phyloP scores from a whole-genome alignment of 2,888 invertebrate genomes.

The Aporophyla nigra region DNA sequence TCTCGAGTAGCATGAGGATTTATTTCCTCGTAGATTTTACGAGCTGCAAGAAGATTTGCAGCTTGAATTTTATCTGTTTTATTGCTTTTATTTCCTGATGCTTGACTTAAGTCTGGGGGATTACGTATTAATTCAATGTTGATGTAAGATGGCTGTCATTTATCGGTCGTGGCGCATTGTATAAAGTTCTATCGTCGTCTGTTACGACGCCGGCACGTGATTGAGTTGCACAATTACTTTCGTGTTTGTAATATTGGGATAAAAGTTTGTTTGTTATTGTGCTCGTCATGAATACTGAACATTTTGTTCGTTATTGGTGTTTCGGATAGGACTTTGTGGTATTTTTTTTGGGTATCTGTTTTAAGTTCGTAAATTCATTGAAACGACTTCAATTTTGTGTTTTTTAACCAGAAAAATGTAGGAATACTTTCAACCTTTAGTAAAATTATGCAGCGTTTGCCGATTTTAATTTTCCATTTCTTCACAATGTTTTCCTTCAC shows the following conservation, averaged over 20 bases:
- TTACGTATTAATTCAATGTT: constrained; percentile 40
- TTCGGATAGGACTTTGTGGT: background rate
- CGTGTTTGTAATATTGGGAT: constrained; percentile 57
- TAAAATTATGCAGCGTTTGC: background rate
- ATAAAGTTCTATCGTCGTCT: constrained; percentile 33
- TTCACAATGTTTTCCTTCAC: too few species aligned
- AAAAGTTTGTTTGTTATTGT: constrained; percentile 55
- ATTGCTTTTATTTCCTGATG: constrained; percentile 32
- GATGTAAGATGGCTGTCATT: constrained; percentile 26
- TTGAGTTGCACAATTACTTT: constrained; percentile 59
- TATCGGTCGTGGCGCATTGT: constrained; percentile 35
- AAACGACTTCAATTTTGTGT: background rate
- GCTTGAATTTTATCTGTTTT: constrained; percentile 39
- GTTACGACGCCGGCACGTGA: constrained; percentile 48
- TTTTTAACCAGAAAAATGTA: background rate
- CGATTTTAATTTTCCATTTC: background rate
- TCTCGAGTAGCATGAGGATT: constrained; percentile 32
- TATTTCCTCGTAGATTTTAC: constrained; percentile 49
- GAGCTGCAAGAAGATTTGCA: constrained; percentile 54
- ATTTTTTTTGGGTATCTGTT: background rate
- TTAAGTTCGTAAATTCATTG: background rate
- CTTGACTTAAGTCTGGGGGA: constrained; percentile 26
- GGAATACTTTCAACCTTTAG: background rate
- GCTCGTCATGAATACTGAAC: constrained; percentile 54
- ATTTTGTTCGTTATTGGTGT: constrained; percentile 25